phyloP scores from a whole-genome alignment of 1,140 invertebrate genomes.

The Cyclargus thomasi region DNA sequence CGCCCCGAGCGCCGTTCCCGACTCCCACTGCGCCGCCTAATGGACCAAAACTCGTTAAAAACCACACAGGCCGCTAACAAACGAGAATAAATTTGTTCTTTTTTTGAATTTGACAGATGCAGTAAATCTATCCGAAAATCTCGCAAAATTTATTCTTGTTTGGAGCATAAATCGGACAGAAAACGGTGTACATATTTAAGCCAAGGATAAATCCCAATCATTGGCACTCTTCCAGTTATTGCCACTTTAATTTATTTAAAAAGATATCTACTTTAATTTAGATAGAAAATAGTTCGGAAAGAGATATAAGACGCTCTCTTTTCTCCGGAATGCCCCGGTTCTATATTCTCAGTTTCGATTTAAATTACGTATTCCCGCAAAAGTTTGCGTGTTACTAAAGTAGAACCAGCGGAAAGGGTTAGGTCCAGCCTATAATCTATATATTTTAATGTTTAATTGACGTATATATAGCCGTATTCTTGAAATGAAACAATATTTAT shows the following conservation, averaged over 20 bases:
- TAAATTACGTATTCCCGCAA: background rate
- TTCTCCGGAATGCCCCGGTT: too few relatives aligned
- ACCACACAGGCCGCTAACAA: background rate
- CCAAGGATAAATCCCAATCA: background rate
- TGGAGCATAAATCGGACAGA: background rate
- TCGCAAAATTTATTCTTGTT: conserved; percentile 1
- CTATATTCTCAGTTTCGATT: background rate
- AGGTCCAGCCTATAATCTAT: too few relatives aligned
- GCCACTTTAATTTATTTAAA: background rate
- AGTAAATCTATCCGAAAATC: background rate
- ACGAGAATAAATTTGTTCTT: background rate
- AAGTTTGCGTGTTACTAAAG: background rate
- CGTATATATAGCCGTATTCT: too few relatives aligned
- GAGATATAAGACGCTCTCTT: background rate
- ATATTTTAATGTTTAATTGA: too few relatives aligned
- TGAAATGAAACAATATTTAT: too few relatives aligned
- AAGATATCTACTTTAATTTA: background rate
- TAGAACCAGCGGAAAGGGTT: too few relatives aligned
- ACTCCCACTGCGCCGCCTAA: conserved; percentile 64
- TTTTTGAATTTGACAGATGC: background rate
- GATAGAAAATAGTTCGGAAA: background rate
- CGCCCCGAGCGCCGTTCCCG: conserved; percentile 67
- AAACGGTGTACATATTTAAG: background rate
- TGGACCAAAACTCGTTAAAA: conserved; percentile 16
- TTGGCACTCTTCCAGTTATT: background rate